phyloP scores from a whole-genome alignment of 2,888 invertebrate genomes.

The Mylabris sibirica region DNA sequence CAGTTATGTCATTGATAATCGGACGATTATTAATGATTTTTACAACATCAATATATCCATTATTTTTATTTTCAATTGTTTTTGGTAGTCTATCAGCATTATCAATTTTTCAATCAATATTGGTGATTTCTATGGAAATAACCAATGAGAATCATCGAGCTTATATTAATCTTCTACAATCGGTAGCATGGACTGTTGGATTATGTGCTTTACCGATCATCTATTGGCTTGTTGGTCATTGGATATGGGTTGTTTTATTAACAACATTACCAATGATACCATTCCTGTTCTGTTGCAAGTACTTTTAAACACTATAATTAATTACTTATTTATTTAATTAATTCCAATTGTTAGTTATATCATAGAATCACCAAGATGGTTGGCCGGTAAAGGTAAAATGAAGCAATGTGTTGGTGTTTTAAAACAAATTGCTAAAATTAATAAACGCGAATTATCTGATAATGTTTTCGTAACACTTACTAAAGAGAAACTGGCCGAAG shows the following conservation, averaged over 20 bases:
- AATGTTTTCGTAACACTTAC: constrained; percentile 58
- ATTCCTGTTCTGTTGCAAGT: constrained; percentile 62
- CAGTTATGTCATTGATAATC: constrained; percentile 59
- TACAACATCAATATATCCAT: constrained; percentile 57
- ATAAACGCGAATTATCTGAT: constrained; percentile 62
- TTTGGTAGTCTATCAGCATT: constrained; percentile 62
- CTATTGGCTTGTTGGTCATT: constrained; percentile 63
- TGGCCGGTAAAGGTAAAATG: constrained; percentile 65
- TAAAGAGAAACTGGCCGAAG: constrained; percentile 46
- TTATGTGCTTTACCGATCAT: constrained; percentile 63
- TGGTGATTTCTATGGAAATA: constrained; percentile 66
- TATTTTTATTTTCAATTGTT: constrained; percentile 60
- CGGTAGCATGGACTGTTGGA: constrained; percentile 64
- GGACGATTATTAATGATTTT: constrained; percentile 60
- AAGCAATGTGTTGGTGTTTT: constrained; percentile 63
- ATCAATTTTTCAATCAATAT: constrained; percentile 62
- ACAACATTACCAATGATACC: constrained; percentile 62
- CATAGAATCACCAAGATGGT: constrained; percentile 73
- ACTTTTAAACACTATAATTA: constrained; percentile 38
- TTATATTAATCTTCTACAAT: constrained; percentile 63
- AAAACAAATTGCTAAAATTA: constrained; percentile 65
- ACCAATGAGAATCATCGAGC: constrained; percentile 63
- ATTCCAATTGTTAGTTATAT: constrained; percentile 62
- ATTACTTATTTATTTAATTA: neutral
- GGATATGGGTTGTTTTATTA: constrained; percentile 62